A percentile compares a stretch with the other conserved stretches of the same genome.
Conservation (phyloP, 1,140 invertebrate species). For the Scaptomyza hsui region DNA sequence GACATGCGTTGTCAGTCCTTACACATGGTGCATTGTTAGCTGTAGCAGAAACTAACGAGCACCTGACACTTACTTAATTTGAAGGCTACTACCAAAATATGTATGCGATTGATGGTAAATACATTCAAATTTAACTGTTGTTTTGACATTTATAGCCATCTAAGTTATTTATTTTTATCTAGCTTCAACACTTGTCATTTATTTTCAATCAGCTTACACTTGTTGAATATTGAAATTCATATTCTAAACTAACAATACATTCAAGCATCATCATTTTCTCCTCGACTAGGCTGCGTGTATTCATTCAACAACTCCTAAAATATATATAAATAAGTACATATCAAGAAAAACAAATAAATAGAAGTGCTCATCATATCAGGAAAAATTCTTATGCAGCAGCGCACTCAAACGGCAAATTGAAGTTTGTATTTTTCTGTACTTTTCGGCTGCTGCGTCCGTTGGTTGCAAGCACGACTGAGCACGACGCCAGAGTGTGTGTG, state of each 20-base stretch:
- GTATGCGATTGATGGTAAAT: too few relatives aligned
- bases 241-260: not conserved
- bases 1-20: constrained; percentile 20
- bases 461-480: constrained; percentile 32
- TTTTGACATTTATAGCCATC: too few relatives aligned
- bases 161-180: too few relatives aligned
- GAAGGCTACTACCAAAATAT: too few relatives aligned
- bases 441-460: not conserved
- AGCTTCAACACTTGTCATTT: too few relatives aligned
- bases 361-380: not conserved
- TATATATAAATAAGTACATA: constrained; percentile 20
- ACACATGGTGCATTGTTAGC: not conserved
- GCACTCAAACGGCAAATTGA: constrained; percentile 47
- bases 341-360: constrained; percentile 16
- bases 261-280: constrained; percentile 13
- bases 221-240: constrained; percentile 12
- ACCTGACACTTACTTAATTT: constrained; percentile 7
- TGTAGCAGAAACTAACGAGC: not conserved
- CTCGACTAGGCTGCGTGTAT: constrained; percentile 13
- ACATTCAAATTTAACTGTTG: too few relatives aligned
- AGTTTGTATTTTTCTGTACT: constrained; percentile 18
- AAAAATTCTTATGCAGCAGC: constrained; percentile 30
- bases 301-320: constrained; percentile 9
- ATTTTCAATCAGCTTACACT: not conserved
- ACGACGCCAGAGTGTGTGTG: not conserved